Percentiles rank a stretch among this genome's conserved stretches.
Conservation (phyloP, 2,797 vertebrate species). For the Mus minutoides region DNA sequence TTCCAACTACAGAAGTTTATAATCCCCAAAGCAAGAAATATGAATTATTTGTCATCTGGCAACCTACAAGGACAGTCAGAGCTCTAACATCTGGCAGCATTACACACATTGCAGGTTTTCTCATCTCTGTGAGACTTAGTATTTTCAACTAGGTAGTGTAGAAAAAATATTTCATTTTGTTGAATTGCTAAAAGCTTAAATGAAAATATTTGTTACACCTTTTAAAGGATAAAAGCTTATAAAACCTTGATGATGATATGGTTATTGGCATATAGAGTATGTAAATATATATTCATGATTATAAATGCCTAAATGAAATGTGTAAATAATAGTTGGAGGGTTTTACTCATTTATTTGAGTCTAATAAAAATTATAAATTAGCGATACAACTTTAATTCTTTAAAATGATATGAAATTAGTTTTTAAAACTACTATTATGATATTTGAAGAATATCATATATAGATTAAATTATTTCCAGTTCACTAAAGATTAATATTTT, state of each 20-base stretch:
- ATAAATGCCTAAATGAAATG: neutral
- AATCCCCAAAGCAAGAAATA: neutral
- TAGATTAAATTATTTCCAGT: neutral
- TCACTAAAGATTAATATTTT: neutral
- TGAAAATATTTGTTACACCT: neutral
- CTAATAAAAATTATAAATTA: neutral
- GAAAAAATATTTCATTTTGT: neutral
- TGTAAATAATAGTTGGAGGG: neutral
- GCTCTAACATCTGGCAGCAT: neutral
- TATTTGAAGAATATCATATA: neutral
- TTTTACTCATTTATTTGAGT: neutral
- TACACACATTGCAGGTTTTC: neutral
- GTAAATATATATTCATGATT: neutral
- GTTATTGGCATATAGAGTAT: neutral
- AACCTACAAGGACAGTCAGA: neutral
- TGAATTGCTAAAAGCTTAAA: neutral
- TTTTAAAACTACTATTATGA: neutral
- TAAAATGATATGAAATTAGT: neutral
- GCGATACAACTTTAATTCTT: neutral
- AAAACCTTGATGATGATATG: neutral
- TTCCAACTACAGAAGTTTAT: neutral
- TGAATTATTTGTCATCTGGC: neutral
- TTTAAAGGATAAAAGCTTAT: neutral
- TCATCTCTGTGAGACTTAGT: neutral
- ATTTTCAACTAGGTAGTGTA: neutral